These are phyloP conservation scores for Vanacampus margaritifer DNA, from an alignment of 2,113 vertebrate genomes.

Conservation along the genomic window DNA sequence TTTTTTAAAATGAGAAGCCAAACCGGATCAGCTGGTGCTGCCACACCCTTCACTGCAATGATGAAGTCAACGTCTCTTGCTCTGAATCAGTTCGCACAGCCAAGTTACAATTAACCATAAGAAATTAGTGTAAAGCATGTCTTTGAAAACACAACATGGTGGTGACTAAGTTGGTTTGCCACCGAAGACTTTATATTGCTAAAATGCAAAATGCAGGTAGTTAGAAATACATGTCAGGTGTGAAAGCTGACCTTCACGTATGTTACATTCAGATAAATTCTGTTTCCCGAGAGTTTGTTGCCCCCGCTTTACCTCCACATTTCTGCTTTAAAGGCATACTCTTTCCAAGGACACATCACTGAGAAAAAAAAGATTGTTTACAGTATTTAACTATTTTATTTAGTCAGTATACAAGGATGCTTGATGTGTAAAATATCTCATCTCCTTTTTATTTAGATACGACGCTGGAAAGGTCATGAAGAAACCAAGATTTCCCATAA, in stretches of 20 bases:
- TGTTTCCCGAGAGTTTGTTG: neutral
- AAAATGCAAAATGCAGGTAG: neutral
- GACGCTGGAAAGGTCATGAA: too few species aligned
- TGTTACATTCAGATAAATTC: conserved; percentile 17
- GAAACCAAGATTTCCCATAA: too few species aligned
- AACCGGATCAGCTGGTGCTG: conserved; percentile 25
- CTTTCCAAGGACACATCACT: neutral
- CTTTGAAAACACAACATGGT: too few species aligned
- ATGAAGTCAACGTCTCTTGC: neutral
- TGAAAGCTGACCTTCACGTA: neutral
- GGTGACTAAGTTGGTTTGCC: too few species aligned
- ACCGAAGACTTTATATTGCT: too few species aligned
- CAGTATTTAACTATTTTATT: neutral
- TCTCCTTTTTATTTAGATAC: too few species aligned
- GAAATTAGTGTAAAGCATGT: neutral
- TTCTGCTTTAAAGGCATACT: neutral
- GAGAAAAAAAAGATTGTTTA: neutral
- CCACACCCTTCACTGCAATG: neutral
- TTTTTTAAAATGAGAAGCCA: neutral
- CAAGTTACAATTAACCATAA: neutral
- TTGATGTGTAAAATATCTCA: neutral
- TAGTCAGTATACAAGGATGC: neutral
- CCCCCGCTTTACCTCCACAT: neutral
- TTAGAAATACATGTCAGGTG: neutral
- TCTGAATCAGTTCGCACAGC: neutral